Base-by-base conservation (phyloP, 2,888 invertebrate genomes). In the Bellardia pandia region DNA sequence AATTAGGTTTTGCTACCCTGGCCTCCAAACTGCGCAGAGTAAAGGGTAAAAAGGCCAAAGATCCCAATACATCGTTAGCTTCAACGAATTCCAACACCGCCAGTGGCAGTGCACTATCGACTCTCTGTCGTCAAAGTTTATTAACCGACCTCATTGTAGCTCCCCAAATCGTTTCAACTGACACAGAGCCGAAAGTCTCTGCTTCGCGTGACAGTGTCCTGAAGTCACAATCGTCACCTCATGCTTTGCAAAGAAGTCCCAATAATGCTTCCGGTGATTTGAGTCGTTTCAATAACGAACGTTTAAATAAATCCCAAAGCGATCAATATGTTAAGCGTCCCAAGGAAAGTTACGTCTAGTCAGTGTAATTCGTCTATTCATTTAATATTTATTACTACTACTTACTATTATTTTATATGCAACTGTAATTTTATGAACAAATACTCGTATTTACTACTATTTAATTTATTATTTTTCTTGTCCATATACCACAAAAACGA, bases 61-160 rank as follows among this genome's bases (percentile, higher is more conserved):
- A 72, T 88, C 23, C 76, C 1, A 75, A 60, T 4, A 62, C 14
- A n/a, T 23, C 76, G 3, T 37, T 48, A 69, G 30, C 66, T 66
- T 40, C 48, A 75, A 56, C 45, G 5, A 62, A 75, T 48, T 48
- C 92, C 91, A 86, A 86, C 2, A 40, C 90, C 90, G 64, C 88
- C 89, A 45, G 85, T 60, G 94, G 95, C 90, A 95, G 95, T 79
- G 95, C 96, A 0, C 95, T 97, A 0, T 95, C 96, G 0, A 94
- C 95, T 2, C 94, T 97, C 5, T 97, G 97, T 89, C 94, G 97
- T 1, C 97, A 97, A 92, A 97, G 96, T 90, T 93, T 97, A 4
- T 93, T 97, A 5, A 96, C 97, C 13, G 95, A 96, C 90, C 94
- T 95, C 13, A 91, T 91, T 64, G 90, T 91, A 0, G 66, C 90